Percentiles rank a stretch among this genome's conserved stretches.
These are phyloP conservation scores for Pteropus alecto DNA, from an alignment of 2,113 vertebrate species.

Conservation along the genomic window DNA sequence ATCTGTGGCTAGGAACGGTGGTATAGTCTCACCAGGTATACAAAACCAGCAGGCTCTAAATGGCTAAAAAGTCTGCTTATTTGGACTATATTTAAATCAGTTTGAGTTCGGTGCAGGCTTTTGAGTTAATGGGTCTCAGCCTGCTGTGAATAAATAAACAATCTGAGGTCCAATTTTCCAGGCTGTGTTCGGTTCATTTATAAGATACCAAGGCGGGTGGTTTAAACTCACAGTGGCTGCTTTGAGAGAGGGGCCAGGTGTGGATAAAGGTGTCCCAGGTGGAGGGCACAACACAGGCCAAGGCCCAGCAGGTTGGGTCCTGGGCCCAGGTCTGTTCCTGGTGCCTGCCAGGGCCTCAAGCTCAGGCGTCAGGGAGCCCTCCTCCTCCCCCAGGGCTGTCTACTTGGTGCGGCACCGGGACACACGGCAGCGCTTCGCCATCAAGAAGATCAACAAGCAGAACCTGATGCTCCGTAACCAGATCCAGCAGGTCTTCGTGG, in stretches of 20 bases:
- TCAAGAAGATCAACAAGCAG: conserved; percentile 99
- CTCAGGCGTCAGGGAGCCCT: background rate
- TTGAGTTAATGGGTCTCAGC: background rate
- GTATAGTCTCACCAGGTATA: background rate
- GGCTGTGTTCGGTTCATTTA: background rate
- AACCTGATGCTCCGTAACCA: conserved; percentile 97
- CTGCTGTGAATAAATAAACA: background rate
- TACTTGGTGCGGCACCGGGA: conserved; percentile 96
- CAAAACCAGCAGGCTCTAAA: background rate
- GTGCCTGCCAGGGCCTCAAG: background rate
- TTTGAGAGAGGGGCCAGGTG: background rate
- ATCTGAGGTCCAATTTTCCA: background rate
- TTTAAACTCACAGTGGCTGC: background rate
- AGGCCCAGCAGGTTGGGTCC: background rate
- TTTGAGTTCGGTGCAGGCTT: background rate
- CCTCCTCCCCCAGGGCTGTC: conserved; percentile 85
- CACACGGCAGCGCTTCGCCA: conserved; percentile 95
- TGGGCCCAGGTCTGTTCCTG: fast-evolving
- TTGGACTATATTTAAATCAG: background rate
- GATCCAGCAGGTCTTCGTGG: conserved; percentile 98
- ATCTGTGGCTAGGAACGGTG: background rate
- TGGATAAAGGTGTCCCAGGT: background rate
- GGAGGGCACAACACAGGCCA: background rate
- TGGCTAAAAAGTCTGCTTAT: background rate
- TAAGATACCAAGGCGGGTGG: background rate